Percentiles rank a stretch among this genome's conserved stretches.
phyloP scores from a whole-genome alignment of 2,113 vertebrate species.

The Nesoenas mayeri region DNA sequence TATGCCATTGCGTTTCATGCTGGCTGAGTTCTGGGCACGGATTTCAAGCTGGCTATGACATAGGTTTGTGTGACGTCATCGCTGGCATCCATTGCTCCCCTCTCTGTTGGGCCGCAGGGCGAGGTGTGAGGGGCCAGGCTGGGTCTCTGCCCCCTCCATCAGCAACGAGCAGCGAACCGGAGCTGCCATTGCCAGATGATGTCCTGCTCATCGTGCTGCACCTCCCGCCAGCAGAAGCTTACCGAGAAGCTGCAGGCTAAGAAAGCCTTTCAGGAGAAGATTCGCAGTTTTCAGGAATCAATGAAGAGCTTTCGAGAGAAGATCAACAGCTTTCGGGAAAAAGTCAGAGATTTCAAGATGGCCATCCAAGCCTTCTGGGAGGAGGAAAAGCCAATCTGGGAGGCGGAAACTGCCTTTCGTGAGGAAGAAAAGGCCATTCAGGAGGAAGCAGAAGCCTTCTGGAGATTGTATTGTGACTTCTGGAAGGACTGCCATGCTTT shows the following conservation, averaged over 20 bases:
- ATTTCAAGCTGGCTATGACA: background rate
- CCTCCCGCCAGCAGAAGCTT: background rate
- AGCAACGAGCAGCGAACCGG: background rate
- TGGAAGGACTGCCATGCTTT: slow-evolving; percentile 47
- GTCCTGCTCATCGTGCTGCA: background rate
- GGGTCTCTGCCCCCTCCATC: background rate
- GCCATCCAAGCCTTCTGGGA: slow-evolving; percentile 10
- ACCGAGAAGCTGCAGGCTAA: slow-evolving; percentile 16
- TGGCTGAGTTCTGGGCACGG: background rate
- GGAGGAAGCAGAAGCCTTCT: slow-evolving; percentile 43
- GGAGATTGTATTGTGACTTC: slow-evolving; percentile 8
- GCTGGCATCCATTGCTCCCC: background rate
- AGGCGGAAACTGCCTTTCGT: slow-evolving; percentile 36
- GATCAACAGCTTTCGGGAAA: slow-evolving; percentile 21
- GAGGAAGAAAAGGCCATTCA: slow-evolving; percentile 30
- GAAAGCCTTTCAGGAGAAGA: slow-evolving; percentile 12
- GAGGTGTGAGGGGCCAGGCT: background rate
- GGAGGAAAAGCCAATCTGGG: slow-evolving; percentile 27
- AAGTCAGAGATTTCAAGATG: background rate
- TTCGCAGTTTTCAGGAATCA: slow-evolving; percentile 27
- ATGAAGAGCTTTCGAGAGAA: slow-evolving; percentile 19
- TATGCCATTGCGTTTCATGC: background rate
- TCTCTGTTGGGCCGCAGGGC: background rate
- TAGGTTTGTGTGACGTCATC: background rate
- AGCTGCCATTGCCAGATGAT: background rate